These are phyloP conservation scores for Ammospiza caudacuta DNA, from an alignment of 2,113 vertebrate genomes.

Conservation along the genomic window DNA sequence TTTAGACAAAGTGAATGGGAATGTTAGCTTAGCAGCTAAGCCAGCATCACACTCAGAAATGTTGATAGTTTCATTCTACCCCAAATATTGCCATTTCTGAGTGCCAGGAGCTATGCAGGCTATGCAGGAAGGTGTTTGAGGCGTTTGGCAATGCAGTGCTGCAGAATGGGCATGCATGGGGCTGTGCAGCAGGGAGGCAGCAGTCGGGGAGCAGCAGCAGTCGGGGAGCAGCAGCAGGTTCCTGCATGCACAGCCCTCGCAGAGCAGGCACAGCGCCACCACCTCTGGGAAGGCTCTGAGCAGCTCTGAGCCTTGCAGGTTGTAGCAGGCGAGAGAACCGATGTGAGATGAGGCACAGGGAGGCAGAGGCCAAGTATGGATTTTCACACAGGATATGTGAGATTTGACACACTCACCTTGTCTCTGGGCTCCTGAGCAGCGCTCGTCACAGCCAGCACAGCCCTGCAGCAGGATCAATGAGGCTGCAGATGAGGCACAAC, in stretches of 20 bases:
- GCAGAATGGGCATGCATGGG: accelerated
- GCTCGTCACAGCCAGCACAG: accelerated
- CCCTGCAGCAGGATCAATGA: not conserved
- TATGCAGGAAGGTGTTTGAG: not conserved
- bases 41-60: not conserved
- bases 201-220: accelerated
- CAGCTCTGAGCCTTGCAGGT: not conserved
- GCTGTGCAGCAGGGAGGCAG: accelerated
- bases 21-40: not conserved
- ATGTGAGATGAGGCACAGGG: not conserved
- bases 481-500: not conserved
- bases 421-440: not conserved
- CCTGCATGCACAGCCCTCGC: accelerated
- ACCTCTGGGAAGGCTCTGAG: not conserved
- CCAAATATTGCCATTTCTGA: not conserved
- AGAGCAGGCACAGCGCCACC: not conserved
- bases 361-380: not conserved
- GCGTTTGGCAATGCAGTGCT: accelerated
- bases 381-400: not conserved
- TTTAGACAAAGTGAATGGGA: not conserved
- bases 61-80: not conserved
- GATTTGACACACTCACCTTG: accelerated
- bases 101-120: no score
- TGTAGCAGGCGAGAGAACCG: not conserved
- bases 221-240: not conserved